These are phyloP conservation scores for Budorcas taxicolor DNA, from an alignment of 2,113 vertebrate species.

Conservation along the genomic window DNA sequence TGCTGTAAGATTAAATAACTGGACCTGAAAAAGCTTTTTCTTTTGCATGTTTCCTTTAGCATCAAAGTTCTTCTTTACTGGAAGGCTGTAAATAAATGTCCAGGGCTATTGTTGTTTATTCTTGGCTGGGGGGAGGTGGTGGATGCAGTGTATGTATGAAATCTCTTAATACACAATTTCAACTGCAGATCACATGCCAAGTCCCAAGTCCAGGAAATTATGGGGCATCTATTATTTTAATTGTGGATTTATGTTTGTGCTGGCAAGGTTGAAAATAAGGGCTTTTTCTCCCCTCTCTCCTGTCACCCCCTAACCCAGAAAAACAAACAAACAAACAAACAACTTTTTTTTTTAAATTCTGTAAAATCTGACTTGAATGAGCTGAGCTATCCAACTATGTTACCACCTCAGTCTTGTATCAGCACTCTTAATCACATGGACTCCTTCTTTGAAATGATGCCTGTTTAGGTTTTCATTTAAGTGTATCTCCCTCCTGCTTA, in stretches of 20 bases:
- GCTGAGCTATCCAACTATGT: neutral
- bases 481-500: neutral
- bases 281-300: rapidly evolving
- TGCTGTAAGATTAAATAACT: neutral
- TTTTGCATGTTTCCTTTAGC: neutral
- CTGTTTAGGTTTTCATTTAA: neutral
- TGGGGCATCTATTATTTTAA: neutral
- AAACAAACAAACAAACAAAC: no score
- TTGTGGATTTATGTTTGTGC: neutral
- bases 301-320: rapidly evolving
- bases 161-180: neutral
- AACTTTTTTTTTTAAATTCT: neutral
- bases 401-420: neutral
- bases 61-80: neutral
- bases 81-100: neutral
- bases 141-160: neutral
- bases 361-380: neutral
- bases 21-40: neutral
- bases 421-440: neutral
- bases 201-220: neutral
- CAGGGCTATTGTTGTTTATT: neutral
- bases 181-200: neutral
- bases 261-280: neutral
- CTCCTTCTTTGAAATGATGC: neutral
- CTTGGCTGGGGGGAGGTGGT: no score